phyloP scores from a whole-genome alignment of 2,888 invertebrate species.

The Idaea aversata region DNA sequence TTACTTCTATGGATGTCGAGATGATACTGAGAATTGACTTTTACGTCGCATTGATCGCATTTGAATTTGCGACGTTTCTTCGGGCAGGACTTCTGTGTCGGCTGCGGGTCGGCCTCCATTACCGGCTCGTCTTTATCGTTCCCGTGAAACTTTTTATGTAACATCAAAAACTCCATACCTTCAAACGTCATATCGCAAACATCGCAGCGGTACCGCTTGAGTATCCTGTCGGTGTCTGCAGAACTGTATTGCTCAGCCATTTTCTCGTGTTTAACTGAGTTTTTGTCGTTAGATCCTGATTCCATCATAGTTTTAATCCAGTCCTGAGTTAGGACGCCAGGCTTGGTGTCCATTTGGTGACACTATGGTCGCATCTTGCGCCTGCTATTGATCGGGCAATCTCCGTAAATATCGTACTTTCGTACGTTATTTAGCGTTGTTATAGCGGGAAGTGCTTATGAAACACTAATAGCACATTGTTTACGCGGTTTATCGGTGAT shows the following conservation, averaged over 20 bases:
- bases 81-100: constrained; percentile 51
- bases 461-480: constrained; percentile 62
- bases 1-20: constrained; percentile 73
- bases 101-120: constrained; percentile 52
- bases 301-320: constrained; percentile 79
- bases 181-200: constrained; percentile 72
- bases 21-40: constrained; percentile 74
- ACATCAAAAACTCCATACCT: constrained; percentile 67
- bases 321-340: constrained; percentile 66
- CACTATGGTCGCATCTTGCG: constrained; percentile 53
- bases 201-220: constrained; percentile 66
- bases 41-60: constrained; percentile 73
- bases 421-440: constrained; percentile 45
- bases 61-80: constrained; percentile 71
- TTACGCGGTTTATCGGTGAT: constrained; percentile 63
- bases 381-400: constrained; percentile 51
- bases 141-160: constrained; percentile 74
- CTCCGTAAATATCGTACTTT: constrained; percentile 46
- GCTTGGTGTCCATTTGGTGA: constrained; percentile 68
- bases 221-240: constrained; percentile 60
- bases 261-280: constrained; percentile 71
- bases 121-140: constrained; percentile 65
- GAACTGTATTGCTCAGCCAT: constrained; percentile 69
- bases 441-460: constrained; percentile 34
- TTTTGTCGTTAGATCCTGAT: constrained; percentile 68